Evolutionary conservation across 2,888 invertebrate genomes (phyloP), one percentile per base, ranked within the genome.

Genomic region (Patella ulyssiponensis): DNA sequence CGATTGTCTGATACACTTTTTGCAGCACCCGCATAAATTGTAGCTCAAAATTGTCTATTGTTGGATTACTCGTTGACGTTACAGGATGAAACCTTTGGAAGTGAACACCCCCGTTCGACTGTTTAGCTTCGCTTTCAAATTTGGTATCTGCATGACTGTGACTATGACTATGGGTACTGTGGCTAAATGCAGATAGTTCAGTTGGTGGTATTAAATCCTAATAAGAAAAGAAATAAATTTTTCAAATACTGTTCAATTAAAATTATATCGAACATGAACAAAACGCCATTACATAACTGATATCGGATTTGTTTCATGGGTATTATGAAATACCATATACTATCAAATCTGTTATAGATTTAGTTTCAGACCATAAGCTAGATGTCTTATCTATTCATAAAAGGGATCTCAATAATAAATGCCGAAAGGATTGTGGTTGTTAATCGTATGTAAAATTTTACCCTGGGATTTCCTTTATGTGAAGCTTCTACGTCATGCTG

Each of bases 1-100:
- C 96, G 79, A 96, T 95, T 11, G 95, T 95, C 81, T 94, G 93
- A 88, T 94, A 94, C 64, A 95, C 94, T 89, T 94, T 94, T 86
- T 93, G 94, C 92, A 94, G 94, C 88, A 94, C 95, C 84, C 93
- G 94, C 74, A 92, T 92, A 88, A 95, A 94, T 86, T 94, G 94
- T 77, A 92, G 92, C 87, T 95, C 95, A 86, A 94, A 94, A 81
- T 91, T 91, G 73, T 92, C 91, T n/a, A 74, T 71, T 11, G 72
- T 52, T 15, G 81, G 71, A 17, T 73, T 74, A 52, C 69, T 71
- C n/a, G 70, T 33, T 74, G 79, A 64, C 77, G 75, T 27, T 77
- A 79, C 71, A 76, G 74, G 64, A 79, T 69, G 71, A 72, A 79
- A 69, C 53, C 77, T 74, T 3, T 82, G 77, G 27, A 82, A 77